Conservation (phyloP, 2,888 invertebrate species). For the Latheticus oryzae region DNA sequence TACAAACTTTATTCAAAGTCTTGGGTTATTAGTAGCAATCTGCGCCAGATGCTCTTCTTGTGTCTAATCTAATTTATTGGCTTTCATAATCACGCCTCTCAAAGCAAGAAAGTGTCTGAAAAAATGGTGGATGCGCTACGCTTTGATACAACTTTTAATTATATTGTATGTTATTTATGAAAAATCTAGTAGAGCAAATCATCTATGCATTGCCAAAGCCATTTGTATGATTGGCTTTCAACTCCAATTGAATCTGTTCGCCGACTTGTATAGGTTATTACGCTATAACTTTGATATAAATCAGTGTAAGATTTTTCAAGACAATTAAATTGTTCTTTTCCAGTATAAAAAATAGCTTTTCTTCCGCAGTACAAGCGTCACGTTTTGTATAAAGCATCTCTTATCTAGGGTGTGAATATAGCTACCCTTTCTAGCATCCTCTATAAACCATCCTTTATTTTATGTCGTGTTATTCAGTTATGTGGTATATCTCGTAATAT, state of each 20-base stretch:
- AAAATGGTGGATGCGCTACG: too few species aligned
- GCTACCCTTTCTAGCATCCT: constrained; percentile 33
- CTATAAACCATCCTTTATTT: constrained; percentile 47
- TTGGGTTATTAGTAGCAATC: constrained; percentile 25
- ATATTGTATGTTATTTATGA: too few species aligned
- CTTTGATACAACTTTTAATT: too few species aligned
- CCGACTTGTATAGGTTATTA: too few species aligned
- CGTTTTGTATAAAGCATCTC: constrained; percentile 30
- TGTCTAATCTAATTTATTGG: constrained; percentile 25
- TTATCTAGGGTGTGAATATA: constrained; percentile 43
- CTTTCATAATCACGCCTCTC: constrained; percentile 8
- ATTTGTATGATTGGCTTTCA: background rate
- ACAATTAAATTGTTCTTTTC: too few species aligned
- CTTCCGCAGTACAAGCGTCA: too few species aligned
- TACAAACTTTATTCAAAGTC: constrained; percentile 22
- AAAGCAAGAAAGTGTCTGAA: constrained; percentile 4
- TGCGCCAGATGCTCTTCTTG: constrained; percentile 21
- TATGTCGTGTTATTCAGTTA: constrained; percentile 47
- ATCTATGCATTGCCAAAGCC: too few species aligned
- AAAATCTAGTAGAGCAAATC: too few species aligned
- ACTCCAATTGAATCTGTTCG: too few species aligned
- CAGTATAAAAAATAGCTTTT: too few species aligned
- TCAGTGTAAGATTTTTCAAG: too few species aligned
- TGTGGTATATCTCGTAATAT: constrained; percentile 43
- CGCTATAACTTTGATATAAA: too few species aligned